Base-by-base conservation (phyloP, 2,113 vertebrate genomes). In the Spermophilus dauricus region DNA sequence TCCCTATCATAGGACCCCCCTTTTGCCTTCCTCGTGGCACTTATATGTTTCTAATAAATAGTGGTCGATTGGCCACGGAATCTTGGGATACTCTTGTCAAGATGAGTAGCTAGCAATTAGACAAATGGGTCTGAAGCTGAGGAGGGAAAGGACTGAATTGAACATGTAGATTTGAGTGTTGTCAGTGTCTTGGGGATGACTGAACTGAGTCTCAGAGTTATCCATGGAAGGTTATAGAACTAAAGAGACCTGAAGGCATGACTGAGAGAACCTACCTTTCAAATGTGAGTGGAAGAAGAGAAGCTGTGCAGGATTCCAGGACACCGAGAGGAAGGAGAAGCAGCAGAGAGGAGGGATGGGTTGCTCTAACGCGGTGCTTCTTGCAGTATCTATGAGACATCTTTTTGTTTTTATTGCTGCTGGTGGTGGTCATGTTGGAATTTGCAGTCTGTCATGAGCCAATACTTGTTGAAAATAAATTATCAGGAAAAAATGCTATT, bases 381-480 rank as follows among this genome's bases (percentile, higher is more conserved):
- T 81, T 37, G 34, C 24, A 86, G 51, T 58, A 0, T 83, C 56
- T 81, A 5, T 89, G 56, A 89, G 95, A 97, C 48, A 48, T 18
- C 53, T 51, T 10, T 65, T 67, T 96, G 28, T 89, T 75, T 84
- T 61, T 87, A 45, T 34, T 93, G 56, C 20, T 48, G 24, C 8
- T 61, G 53, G 7, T 45, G 37, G 72, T 24, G n/a, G 24, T 73
- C 53, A 48, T 92, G 53, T 82, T 95, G 86, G 67, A 80, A 72
- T 89, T 88, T 94, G 16, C 10, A 65, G 0, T 97, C 88, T 95
- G 20, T 85, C 80, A 42, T 53, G 48, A 56, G 70, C 65, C 39
- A 39, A 13, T 91, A 58, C n/a, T 91, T 95, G 65, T 86, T 88
- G 61, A 77, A 93, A 94, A 58, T 63, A 7, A 93, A 86, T 63